phyloP scores from a whole-genome alignment of 2,888 invertebrate genomes.

The Gandaritis pyraliata region DNA sequence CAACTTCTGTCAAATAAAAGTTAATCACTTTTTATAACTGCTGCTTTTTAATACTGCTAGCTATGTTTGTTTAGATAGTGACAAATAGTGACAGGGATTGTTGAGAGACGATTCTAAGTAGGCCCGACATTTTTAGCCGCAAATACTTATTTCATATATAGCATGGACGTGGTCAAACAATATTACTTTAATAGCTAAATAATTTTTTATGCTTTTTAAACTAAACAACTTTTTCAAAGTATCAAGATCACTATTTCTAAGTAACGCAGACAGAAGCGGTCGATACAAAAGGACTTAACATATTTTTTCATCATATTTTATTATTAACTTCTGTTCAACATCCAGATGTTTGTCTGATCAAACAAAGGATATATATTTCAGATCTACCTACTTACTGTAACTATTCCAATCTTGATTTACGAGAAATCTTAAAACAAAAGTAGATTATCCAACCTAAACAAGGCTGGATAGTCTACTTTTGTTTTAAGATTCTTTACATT shows the following conservation, averaged over 20 bases:
- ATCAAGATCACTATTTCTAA: constrained; percentile 61
- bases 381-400: constrained; percentile 69
- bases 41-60: no score
- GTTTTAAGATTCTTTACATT: constrained; percentile 58
- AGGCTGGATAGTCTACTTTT: constrained; percentile 64
- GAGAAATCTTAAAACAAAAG: constrained; percentile 65
- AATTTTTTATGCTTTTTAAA: no score
- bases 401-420: constrained; percentile 77
- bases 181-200: no score
- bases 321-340: constrained; percentile 83
- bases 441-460: constrained; percentile 64
- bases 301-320: constrained; percentile 83
- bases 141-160: no score
- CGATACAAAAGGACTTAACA: constrained; percentile 83
- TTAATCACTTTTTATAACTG: no score
- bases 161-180: no score
- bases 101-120: no score
- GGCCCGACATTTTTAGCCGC: no score
- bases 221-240: no score
- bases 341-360: constrained; percentile 83
- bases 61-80: no score
- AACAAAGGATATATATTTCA: constrained; percentile 83
- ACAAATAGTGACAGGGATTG: no score
- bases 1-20: no score
- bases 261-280: constrained; percentile 70